Conservation (phyloP, 2,797 vertebrate species). For the Danio kyathit region DNA sequence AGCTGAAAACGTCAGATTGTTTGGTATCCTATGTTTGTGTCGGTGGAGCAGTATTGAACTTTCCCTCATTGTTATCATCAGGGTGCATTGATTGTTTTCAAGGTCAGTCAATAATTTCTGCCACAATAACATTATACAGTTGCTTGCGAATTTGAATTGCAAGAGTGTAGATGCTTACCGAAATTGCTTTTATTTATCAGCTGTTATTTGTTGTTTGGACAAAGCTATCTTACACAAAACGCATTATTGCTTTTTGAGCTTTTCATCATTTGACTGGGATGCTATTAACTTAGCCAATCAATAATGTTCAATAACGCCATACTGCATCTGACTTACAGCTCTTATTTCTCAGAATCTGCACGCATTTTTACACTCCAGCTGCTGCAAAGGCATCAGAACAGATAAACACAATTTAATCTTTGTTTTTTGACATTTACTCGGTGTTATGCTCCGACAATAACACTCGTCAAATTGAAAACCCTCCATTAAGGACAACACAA, state of each 20-base stretch:
- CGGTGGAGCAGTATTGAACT: constrained; percentile 45
- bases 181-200: constrained; percentile 19
- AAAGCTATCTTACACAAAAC: neutral
- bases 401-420: constrained; percentile 30
- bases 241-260: constrained; percentile 5
- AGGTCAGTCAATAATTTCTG: constrained; percentile 55
- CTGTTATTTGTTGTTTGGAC: constrained; percentile 17
- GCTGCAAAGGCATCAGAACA: constrained; percentile 1
- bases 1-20: constrained; percentile 38
- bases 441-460: constrained; percentile 14
- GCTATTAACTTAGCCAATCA: neutral
- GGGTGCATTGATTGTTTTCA: constrained; percentile 52
- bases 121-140: constrained; percentile 40
- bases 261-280: constrained; percentile 1
- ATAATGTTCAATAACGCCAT: constrained; percentile 14
- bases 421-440: constrained; percentile 29
- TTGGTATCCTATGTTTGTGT: constrained; percentile 51
- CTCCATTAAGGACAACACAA: constrained; percentile 19
- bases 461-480: constrained; percentile 29
- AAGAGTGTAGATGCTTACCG: neutral
- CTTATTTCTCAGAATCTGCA: constrained; percentile 15
- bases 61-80: constrained; percentile 49
- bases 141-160: constrained; percentile 25
- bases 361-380: neutral
- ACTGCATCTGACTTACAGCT: neutral